Percentiles rank a stretch among this genome's conserved stretches.
Conservation (phyloP, 1,140 invertebrate genomes). For the Bombus balteatus region DNA sequence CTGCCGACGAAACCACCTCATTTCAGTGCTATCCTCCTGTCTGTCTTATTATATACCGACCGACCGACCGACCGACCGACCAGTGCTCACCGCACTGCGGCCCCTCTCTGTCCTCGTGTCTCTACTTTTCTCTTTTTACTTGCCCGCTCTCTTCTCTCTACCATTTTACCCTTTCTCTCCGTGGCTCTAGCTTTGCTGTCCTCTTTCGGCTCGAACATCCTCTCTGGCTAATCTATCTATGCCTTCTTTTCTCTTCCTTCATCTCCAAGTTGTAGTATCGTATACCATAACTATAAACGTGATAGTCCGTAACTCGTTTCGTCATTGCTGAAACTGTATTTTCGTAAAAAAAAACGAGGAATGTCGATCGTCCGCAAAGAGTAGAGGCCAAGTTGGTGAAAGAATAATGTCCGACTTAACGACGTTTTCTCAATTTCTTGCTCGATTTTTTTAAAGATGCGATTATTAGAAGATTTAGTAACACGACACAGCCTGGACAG, state of each 20-base stretch:
- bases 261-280: slow-evolving; percentile 22
- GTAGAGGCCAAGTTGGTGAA: neutral
- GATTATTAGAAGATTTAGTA: neutral
- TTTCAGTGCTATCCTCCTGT: slow-evolving; percentile 79
- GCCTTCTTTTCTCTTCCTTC: slow-evolving; percentile 61
- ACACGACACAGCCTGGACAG: neutral
- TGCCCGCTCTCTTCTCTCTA: slow-evolving; percentile 35
- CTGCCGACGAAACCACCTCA: slow-evolving; percentile 82
- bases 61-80: slow-evolving; percentile 70
- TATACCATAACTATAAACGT: neutral
- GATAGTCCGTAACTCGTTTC: neutral
- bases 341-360: neutral
- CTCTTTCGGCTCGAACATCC: slow-evolving; percentile 30
- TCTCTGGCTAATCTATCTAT: slow-evolving; percentile 25
- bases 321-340: slow-evolving; percentile 5
- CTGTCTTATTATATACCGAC: slow-evolving; percentile 80
- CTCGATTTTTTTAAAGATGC: fast-evolving
- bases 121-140: slow-evolving; percentile 48
- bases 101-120: slow-evolving; percentile 50
- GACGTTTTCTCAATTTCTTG: no score
- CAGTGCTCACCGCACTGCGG: slow-evolving; percentile 68
- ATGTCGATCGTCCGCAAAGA: no score
- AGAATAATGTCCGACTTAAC: neutral
- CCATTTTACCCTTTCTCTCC: slow-evolving; percentile 45
- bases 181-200: slow-evolving; percentile 47